Base-by-base conservation (phyloP, 2,797 vertebrate genomes). In the Taenioides sp. region DNA sequence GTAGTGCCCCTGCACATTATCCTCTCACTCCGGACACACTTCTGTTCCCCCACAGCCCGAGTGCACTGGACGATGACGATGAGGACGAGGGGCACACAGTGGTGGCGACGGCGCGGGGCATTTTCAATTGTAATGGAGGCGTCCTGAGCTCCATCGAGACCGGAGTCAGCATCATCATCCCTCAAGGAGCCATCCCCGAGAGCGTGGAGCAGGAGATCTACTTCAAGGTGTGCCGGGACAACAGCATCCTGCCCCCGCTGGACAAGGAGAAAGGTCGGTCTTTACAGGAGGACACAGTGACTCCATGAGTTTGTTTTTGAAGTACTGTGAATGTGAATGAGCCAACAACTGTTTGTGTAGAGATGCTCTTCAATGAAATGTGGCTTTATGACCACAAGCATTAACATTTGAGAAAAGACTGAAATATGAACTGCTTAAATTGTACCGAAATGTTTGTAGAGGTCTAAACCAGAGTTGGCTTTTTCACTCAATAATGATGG, bases 181-280 rank as follows among this genome's bases (percentile, higher is more conserved):
- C 98, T 2, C 97, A 99, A 91, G 98, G 98, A 58, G 98, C 97
- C 87, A 98, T 99, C 83, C 96, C 97, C 0, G 97, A 99, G 74
- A 96, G 95, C 43, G 93, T 98, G 73, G 98, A 99, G 84, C 97
- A 99, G 92, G 98, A 99, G 90, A 98, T 99, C 84, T 99, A 99
- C 93, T 99, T 99, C 91, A 99, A 99, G 92, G 98, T 99, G 88
- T 99, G 98, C 93, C 92, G 98, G 78, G 98, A 99, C 93, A 99
- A 98, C 93, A 99, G 97, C 91, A 99, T 99, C 92, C 94, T 99
- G 78, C 98, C 98, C 49, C 98, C 98, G 49, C 94, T 99, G 49
- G 98, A 99, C 92, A 99, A 99, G 92, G 98, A 99, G 91, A 99
- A 99, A 96, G 98, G 98, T 98, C 81, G 86, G 92, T 80, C 65